Base-by-base conservation (phyloP, 2,888 invertebrate species). In the Limnephilus rhombicus region DNA sequence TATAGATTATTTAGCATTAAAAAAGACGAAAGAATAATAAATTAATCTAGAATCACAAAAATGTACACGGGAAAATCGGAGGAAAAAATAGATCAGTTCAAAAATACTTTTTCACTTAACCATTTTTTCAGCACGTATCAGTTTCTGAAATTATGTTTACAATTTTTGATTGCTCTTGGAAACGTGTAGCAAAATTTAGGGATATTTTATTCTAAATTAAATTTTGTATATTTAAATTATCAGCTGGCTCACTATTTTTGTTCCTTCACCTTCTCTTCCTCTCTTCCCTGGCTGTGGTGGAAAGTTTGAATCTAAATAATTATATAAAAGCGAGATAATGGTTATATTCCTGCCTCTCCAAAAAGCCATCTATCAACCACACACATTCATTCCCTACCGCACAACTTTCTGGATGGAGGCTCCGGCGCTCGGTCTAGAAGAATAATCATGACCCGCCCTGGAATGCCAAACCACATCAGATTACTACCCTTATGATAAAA, bases 381-480 rank as follows among this genome's bases (percentile, higher is more conserved):
- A 81, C n/a, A 24, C 89, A 89, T 89, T 81, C 81, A 41, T 41
- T 41, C 29, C 34, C 15, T 41, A 41, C 90, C 90, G 90, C 90
- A 90, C n/a, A 68, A 85, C 80, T 90, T 90, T 85, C 90, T 85
- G 41, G 81, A 34, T 68, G 68, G 15, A 81, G 80, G 45, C 49
- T 37, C 7, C 68, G 24, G 5, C 15, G 41, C 81, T 81, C n/a
- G 45, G 86, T 24, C 3, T 24, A 41, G 86, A 45, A 37, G n/a
- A 68, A 68, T 24, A 68, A 68, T 68, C 86, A 49, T 29, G 86
- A 29, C 29, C 45, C 86, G 86, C 24, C 68, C 91, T 80, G 87
- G 91, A 91, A 91, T 91, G 91, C 49, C 87, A 91, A 91, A 89
- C 91, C 91, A 29, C 91, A 89, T 41, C 83, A 89, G 89, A 89